Evolutionary conservation across 2,113 vertebrate species (phyloP).

Genomic region (Pseudolaguvia tuberculata): DNA sequence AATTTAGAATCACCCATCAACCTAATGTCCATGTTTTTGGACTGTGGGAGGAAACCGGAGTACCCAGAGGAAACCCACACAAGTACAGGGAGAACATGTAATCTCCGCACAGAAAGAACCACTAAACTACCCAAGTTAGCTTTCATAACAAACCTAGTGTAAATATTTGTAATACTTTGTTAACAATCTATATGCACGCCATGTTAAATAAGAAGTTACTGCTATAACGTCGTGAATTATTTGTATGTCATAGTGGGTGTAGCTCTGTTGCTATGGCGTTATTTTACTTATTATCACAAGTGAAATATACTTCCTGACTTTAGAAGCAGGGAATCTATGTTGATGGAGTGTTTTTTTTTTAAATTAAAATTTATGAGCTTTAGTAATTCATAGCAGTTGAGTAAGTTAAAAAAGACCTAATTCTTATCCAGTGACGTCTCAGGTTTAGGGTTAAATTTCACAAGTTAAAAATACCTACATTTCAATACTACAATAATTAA

Average conservation of each 20-base stretch:
- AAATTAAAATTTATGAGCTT: neutral
- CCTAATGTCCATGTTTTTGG: no score
- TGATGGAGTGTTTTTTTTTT: neutral
- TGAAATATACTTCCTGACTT: neutral
- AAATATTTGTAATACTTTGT: no score
- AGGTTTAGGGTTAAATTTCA: neutral
- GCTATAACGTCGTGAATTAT: neutral
- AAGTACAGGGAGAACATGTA: no score
- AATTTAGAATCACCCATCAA: no score
- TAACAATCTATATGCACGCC: no score
- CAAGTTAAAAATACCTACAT: neutral
- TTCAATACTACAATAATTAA: no score
- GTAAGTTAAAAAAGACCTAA: neutral
- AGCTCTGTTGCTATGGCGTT: neutral
- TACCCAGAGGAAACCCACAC: no score
- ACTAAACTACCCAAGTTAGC: no score
- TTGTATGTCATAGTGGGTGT: neutral
- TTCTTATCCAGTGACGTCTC: neutral
- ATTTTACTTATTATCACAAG: neutral
- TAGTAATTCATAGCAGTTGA: neutral
- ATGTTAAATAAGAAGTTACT: no score
- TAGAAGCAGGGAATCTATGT: neutral
- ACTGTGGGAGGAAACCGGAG: no score
- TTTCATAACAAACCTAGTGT: neutral
- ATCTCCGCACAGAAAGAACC: no score